Percentiles rank a stretch among this genome's conserved stretches.
Evolutionary conservation across 2,113 vertebrate genomes (phyloP).

Genomic region (Sinocyclocheilus maitianheensis): DNA sequence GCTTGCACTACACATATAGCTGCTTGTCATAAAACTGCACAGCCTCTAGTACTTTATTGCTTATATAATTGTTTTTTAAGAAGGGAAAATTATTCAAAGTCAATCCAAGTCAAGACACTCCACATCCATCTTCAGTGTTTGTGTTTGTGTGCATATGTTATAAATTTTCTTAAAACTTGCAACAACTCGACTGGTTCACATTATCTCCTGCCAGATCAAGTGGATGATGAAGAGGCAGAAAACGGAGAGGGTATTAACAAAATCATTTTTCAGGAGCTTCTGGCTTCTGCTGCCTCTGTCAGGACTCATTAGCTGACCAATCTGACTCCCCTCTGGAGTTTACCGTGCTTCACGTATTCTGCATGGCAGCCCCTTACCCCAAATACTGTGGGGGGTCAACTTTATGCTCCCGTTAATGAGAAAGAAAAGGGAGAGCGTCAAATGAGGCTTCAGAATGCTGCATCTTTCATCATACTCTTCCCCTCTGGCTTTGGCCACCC

Average conservation of each 20-base stretch:
- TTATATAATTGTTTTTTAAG: background rate
- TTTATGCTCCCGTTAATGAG: slow-evolving; percentile 43
- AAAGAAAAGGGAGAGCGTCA: background rate
- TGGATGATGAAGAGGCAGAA: slow-evolving; percentile 48
- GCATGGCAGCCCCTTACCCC: slow-evolving; percentile 44
- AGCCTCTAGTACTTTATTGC: background rate
- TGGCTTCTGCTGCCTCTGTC: slow-evolving; percentile 48
- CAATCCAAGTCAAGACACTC: background rate
- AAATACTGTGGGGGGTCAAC: slow-evolving; percentile 41
- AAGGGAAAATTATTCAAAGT: background rate
- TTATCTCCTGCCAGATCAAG: slow-evolving; percentile 29
- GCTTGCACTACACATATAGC: background rate
- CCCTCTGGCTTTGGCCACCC: slow-evolving; percentile 48
- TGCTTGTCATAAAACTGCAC: background rate
- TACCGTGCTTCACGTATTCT: slow-evolving; percentile 43
- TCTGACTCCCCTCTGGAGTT: slow-evolving; percentile 48
- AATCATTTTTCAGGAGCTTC: slow-evolving; percentile 49
- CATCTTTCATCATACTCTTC: slow-evolving; percentile 49
- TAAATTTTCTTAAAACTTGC: background rate
- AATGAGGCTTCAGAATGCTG: slow-evolving; percentile 19
- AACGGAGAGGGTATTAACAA: slow-evolving; percentile 50
- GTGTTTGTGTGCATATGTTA: background rate
- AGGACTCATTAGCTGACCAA: slow-evolving; percentile 60
- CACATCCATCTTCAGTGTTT: background rate
- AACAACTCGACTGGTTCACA: background rate